phyloP scores from a whole-genome alignment of 2,888 invertebrate genomes.

The Criorhina ranunculi region DNA sequence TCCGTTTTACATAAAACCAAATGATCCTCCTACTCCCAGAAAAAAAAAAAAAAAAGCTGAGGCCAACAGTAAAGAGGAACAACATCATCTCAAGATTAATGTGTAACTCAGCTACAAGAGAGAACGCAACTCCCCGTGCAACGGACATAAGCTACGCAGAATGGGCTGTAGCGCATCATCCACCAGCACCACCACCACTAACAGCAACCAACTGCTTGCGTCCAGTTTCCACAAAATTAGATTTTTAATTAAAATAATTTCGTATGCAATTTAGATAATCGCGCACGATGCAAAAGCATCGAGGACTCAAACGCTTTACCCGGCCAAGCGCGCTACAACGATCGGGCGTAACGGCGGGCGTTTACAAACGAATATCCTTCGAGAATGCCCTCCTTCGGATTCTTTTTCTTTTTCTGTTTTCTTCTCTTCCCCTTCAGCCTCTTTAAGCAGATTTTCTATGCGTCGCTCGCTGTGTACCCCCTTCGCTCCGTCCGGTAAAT shows the following conservation, averaged over 20 bases:
- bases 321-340: conserved; percentile 50
- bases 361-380: conserved; percentile 76
- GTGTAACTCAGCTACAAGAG: conserved; percentile 50
- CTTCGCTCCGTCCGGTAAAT: conserved; percentile 77
- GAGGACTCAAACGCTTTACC: conserved; percentile 58
- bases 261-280: conserved; percentile 85
- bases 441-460: conserved; percentile 62
- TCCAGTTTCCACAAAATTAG: conserved; percentile 81
- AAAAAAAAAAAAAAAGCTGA: not conserved
- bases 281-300: conserved; percentile 78
- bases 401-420: conserved; percentile 9
- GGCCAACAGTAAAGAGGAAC: conserved; percentile 29
- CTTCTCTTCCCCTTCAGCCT: conserved; percentile 5
- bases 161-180: not conserved
- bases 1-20: conserved; percentile 74
- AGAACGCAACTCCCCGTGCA: conserved; percentile 18
- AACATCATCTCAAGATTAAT: conserved; percentile 70
- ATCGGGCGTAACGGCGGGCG: conserved; percentile 77
- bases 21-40: conserved; percentile 43
- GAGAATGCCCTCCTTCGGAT: conserved; percentile 73
- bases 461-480: conserved; percentile 36
- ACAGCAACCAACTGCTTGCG: conserved; percentile 37
- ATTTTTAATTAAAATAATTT: conserved; percentile 85
- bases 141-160: conserved; percentile 15
- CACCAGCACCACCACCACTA: no score